phyloP scores from a whole-genome alignment of 2,888 invertebrate species.

The Pecten maximus region DNA sequence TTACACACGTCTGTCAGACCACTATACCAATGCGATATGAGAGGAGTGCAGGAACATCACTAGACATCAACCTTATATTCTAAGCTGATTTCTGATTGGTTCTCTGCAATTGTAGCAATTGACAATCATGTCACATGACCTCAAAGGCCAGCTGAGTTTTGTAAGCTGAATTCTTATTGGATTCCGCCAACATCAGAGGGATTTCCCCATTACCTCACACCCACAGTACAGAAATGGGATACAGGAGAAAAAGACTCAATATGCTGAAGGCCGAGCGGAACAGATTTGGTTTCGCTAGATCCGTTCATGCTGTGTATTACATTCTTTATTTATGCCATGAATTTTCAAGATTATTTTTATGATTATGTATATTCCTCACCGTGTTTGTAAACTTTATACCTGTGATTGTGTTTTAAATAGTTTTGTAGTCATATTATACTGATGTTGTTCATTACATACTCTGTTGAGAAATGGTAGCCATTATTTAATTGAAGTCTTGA shows the following conservation, averaged over 20 bases:
- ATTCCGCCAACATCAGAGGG: background rate
- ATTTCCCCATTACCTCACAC: background rate
- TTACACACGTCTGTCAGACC: constrained; percentile 31
- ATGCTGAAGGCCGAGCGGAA: background rate
- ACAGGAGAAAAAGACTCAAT: background rate
- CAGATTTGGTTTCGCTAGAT: background rate
- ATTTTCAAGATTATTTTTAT: background rate
- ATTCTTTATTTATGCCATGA: background rate
- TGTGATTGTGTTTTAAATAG: background rate
- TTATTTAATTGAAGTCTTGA: background rate
- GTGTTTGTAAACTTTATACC: background rate
- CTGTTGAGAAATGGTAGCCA: background rate
- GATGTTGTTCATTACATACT: background rate
- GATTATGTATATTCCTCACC: background rate
- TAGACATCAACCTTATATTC: background rate
- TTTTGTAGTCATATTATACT: background rate
- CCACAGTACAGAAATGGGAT: background rate
- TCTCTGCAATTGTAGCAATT: background rate
- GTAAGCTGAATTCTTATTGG: constrained; percentile 12
- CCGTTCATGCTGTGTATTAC: background rate
- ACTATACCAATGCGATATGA: background rate
- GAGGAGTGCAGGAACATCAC: background rate
- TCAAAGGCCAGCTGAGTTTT: constrained; percentile 17
- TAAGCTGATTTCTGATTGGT: background rate
- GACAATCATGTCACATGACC: constrained; percentile 24